phyloP scores from a whole-genome alignment of 2,888 invertebrate genomes.

The Tenthredo scrophulariae region DNA sequence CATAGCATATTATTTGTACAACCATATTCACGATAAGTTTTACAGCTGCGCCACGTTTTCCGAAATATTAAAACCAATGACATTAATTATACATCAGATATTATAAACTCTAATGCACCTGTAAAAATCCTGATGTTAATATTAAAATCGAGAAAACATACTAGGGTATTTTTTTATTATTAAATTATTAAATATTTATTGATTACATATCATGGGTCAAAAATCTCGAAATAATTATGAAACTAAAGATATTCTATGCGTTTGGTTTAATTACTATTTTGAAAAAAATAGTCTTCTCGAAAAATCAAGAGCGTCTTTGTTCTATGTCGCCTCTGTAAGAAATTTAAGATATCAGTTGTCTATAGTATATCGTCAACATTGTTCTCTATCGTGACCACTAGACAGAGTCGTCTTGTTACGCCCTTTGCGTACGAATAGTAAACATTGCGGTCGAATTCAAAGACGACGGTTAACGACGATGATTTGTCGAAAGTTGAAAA shows the following conservation, averaged over 20 bases:
- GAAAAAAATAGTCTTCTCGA: not conserved
- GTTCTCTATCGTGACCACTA: not conserved
- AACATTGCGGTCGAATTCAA: slow-evolving; percentile 44
- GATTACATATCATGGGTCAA: not conserved
- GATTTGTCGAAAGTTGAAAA: slow-evolving; percentile 22
- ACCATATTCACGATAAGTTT: not conserved
- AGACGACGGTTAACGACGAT: slow-evolving; percentile 8
- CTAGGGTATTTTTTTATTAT: too few species aligned
- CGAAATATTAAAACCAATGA: too few species aligned
- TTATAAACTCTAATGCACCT: too few species aligned
- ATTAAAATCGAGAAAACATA: too few species aligned
- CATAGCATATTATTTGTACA: not conserved
- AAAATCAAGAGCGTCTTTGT: not conserved
- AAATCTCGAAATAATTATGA: not conserved
- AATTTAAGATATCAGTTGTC: not conserved
- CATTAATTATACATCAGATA: too few species aligned
- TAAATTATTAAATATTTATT: not conserved
- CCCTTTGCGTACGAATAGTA: slow-evolving; percentile 38
- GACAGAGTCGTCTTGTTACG: slow-evolving; percentile 1
- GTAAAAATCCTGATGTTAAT: too few species aligned
- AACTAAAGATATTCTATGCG: not conserved
- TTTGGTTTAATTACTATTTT: not conserved
- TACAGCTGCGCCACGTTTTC: too few species aligned
- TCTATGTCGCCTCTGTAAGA: not conserved
- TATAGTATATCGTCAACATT: not conserved